A percentile compares a stretch with the other conserved stretches of the same genome.
Conservation (phyloP, 2,888 invertebrate species). For the Agrochola circellaris region DNA sequence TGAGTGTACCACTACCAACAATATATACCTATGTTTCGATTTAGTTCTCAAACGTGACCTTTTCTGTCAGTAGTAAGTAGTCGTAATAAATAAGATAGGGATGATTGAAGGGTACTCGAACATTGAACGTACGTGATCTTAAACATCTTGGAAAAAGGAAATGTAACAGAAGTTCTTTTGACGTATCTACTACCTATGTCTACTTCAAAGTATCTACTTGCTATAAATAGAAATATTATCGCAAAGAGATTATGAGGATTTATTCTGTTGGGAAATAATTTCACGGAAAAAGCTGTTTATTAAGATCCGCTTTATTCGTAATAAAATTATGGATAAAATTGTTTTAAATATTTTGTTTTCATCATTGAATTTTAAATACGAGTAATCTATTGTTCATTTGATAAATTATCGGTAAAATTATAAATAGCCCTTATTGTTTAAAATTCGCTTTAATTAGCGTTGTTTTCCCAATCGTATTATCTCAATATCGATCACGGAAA, state of each 20-base stretch:
- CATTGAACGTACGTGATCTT: slow-evolving; percentile 51
- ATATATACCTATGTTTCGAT: slow-evolving; percentile 14
- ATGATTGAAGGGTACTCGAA: slow-evolving; percentile 48
- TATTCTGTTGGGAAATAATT: neutral
- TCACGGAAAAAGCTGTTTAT: neutral
- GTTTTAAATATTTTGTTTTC: neutral
- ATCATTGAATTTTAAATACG: neutral
- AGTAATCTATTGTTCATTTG: neutral
- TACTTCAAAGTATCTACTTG: neutral
- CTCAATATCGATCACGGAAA: neutral
- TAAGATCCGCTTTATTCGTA: neutral
- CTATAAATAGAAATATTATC: neutral
- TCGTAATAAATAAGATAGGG: slow-evolving; percentile 46
- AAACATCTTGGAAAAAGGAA: slow-evolving; percentile 38
- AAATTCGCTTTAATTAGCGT: neutral
- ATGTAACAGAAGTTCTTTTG: slow-evolving; percentile 23
- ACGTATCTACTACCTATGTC: neutral
- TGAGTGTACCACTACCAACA: neutral
- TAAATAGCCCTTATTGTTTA: neutral
- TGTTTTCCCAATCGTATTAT: neutral
- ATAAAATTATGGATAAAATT: neutral
- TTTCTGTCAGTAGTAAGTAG: slow-evolving; percentile 46
- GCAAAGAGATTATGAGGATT: neutral
- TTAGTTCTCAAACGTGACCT: slow-evolving; percentile 42
- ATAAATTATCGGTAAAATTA: too few species aligned